Percentiles rank a stretch among this genome's conserved stretches.
phyloP scores from a whole-genome alignment of 2,797 vertebrate species.

The Poeciliopsis gracilis region DNA sequence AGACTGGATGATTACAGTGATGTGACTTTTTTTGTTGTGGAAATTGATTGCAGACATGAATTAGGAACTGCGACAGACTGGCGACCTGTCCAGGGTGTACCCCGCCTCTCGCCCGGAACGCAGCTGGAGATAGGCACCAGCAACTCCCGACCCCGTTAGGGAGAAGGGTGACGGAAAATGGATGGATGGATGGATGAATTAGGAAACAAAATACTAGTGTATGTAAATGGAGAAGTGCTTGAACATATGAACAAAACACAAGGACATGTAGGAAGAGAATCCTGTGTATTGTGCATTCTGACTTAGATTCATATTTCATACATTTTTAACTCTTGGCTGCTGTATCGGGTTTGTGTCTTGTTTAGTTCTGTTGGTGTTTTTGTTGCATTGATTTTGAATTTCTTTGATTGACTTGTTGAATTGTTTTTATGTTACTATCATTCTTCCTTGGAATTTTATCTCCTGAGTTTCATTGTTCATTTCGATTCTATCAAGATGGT shows the following conservation, averaged over 20 bases:
- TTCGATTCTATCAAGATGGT: background rate
- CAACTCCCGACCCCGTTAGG: too few relatives aligned
- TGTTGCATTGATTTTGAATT: background rate
- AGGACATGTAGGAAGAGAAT: background rate
- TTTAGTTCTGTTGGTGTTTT: background rate
- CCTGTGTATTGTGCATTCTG: background rate
- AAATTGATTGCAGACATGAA: conserved; percentile 16
- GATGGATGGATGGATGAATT: too few relatives aligned
- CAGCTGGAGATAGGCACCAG: too few relatives aligned
- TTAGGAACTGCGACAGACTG: too few relatives aligned
- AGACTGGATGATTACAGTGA: conserved; percentile 16
- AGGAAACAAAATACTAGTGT: background rate
- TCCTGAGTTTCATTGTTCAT: background rate
- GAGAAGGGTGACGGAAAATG: too few relatives aligned
- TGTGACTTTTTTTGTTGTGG: background rate
- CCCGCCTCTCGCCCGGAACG: too few relatives aligned
- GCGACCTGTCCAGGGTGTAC: too few relatives aligned
- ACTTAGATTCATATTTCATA: background rate
- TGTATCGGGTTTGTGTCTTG: background rate
- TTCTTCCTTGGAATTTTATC: background rate
- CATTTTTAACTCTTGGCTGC: background rate
- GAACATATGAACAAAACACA: background rate
- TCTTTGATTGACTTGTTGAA: too few relatives aligned
- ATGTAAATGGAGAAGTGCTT: background rate
- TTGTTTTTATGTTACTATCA: background rate